These are phyloP conservation scores for Centrocercus urophasianus DNA, from an alignment of 2,113 vertebrate species.

Conservation along the genomic window DNA sequence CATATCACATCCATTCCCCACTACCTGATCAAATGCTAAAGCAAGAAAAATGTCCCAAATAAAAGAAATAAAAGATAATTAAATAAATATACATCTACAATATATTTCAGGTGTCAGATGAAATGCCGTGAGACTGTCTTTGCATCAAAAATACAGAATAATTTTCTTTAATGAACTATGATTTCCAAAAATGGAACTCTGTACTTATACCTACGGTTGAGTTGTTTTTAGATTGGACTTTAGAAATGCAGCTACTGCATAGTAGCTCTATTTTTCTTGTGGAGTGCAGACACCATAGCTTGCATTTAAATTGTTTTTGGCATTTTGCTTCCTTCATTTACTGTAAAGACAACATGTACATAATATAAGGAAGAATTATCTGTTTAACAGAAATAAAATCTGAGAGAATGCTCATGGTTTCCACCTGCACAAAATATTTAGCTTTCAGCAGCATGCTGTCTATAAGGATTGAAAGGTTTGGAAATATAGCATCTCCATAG, in stretches of 20 bases:
- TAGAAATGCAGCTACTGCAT: accelerated
- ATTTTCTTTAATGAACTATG: not conserved
- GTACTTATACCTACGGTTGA: accelerated
- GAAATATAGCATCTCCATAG: accelerated
- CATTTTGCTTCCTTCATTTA: not conserved
- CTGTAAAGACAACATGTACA: accelerated
- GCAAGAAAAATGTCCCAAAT: not conserved
- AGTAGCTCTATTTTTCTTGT: not conserved
- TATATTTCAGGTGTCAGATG: not conserved
- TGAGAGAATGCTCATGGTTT: not conserved
- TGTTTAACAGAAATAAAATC: not conserved
- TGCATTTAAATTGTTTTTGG: not conserved
- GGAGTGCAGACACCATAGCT: not conserved
- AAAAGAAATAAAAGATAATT: not conserved
- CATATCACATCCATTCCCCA: no score
- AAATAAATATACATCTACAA: not conserved
- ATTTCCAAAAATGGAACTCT: not conserved
- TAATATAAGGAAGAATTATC: not conserved
- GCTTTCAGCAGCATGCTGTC: not conserved
- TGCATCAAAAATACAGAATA: not conserved
- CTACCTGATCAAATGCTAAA: not conserved
- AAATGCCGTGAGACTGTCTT: not conserved
- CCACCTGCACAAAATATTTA: not conserved
- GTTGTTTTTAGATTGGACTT: not conserved
- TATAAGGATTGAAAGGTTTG: accelerated